A percentile compares a stretch with the other conserved stretches of the same genome.
phyloP scores from a whole-genome alignment of 64 coral and sea anemone species.

The Actinia equina region DNA sequence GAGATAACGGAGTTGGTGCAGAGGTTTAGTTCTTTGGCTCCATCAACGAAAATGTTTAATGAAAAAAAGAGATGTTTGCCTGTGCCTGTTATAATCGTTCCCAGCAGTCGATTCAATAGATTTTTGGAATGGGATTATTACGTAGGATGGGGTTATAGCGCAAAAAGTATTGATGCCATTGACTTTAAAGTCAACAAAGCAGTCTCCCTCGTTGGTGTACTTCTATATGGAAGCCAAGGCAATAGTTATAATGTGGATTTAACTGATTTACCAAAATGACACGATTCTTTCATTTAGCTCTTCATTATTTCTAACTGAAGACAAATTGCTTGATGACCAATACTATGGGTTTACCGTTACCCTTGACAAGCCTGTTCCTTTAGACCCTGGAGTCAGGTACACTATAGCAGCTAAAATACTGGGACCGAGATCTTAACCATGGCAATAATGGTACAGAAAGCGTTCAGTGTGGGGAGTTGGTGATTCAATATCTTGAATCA shows the following conservation, averaged over 20 bases:
- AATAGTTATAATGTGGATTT: background rate
- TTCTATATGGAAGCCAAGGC: conserved; percentile 19
- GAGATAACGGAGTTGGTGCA: conserved; percentile 1
- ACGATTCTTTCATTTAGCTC: background rate
- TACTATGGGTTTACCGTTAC: background rate
- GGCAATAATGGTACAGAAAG: background rate
- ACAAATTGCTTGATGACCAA: background rate
- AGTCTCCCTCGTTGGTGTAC: conserved; percentile 17
- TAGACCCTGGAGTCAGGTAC: background rate
- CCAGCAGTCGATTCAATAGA: background rate
- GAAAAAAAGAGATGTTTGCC: too few relatives aligned
- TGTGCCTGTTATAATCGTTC: too few relatives aligned
- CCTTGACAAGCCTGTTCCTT: background rate
- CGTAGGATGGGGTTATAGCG: too few relatives aligned
- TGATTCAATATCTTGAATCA: background rate
- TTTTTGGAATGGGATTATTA: too few relatives aligned
- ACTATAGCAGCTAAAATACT: conserved; percentile 3
- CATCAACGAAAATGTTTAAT: background rate
- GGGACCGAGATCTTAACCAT: background rate
- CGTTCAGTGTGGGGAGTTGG: background rate
- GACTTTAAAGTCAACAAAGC: background rate
- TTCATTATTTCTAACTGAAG: background rate
- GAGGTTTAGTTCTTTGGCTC: conserved; percentile 20
- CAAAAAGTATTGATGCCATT: background rate
- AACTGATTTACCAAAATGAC: background rate